Conservation (phyloP, 2,888 invertebrate species). For the Platycheirus rosarum region DNA sequence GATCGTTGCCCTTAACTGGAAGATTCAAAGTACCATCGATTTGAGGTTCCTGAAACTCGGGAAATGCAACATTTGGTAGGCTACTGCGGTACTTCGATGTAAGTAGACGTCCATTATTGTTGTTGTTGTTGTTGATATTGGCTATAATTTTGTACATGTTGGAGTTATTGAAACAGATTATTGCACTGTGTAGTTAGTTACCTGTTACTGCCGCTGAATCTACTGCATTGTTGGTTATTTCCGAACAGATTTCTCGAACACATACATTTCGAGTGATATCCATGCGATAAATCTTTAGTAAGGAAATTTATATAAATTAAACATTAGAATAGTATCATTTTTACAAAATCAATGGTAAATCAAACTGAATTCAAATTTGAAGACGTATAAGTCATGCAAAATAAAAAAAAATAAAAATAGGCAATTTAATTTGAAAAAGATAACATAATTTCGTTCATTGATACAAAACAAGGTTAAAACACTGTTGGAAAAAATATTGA, state of each 20-base stretch:
- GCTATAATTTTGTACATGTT: conserved; percentile 35
- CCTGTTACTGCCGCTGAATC: conserved; percentile 44
- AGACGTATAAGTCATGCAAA: no score
- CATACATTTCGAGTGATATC: conserved; percentile 92
- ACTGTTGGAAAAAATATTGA: no score
- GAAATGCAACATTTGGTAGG: conserved; percentile 80
- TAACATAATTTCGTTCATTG: no score
- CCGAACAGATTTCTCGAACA: conserved; percentile 83
- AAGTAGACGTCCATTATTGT: conserved; percentile 75
- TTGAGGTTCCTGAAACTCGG: conserved; percentile 76
- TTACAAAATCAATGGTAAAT: no score
- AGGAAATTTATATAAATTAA: no score
- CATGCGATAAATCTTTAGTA: conserved; percentile 85
- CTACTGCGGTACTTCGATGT: conserved; percentile 79
- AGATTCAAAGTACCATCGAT: conserved; percentile 58
- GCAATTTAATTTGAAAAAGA: no score
- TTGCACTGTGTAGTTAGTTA: conserved; percentile 1
- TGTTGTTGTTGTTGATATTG: conserved; percentile 26
- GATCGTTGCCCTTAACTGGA: conserved; percentile 67
- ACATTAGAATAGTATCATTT: no score
- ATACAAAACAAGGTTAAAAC: no score
- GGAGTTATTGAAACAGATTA: conserved; percentile 10
- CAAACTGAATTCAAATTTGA: no score
- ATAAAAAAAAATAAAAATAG: no score
- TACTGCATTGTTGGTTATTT: conserved; percentile 73